Conservation (phyloP, 2,113 vertebrate genomes). For the Bathybates hornii region DNA sequence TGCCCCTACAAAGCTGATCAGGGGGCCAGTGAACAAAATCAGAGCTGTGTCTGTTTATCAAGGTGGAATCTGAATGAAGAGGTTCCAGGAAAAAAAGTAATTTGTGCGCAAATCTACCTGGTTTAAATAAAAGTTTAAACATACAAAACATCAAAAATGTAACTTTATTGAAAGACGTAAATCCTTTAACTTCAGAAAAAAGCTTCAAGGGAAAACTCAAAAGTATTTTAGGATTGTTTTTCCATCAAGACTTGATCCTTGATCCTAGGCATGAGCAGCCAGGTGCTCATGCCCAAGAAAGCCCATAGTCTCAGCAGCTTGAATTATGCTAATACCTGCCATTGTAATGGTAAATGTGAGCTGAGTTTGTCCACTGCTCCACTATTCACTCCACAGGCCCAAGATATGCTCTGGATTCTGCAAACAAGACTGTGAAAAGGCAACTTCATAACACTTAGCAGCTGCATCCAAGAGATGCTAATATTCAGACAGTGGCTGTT, state of each 20-base stretch:
- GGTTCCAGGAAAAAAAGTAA: not conserved
- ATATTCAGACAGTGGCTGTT: constrained; percentile 72
- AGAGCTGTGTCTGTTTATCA: not conserved
- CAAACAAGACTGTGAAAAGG: constrained; percentile 71
- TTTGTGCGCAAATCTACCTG: not conserved
- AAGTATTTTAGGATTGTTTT: not conserved
- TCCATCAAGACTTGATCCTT: constrained; percentile 26
- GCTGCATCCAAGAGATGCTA: constrained; percentile 85
- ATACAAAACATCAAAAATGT: not conserved
- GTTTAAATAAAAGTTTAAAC: not conserved
- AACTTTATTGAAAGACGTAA: not conserved
- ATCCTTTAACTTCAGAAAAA: not conserved
- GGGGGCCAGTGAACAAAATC: not conserved
- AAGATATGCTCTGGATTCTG: constrained; percentile 72
- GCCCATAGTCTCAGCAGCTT: constrained; percentile 52
- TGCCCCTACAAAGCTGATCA: not conserved
- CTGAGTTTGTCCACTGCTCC: constrained; percentile 63
- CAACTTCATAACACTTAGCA: constrained; percentile 54
- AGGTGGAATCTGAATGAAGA: not conserved
- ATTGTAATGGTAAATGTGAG: constrained; percentile 86
- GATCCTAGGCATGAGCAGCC: constrained; percentile 39
- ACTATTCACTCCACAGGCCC: constrained; percentile 68
- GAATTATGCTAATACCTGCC: constrained; percentile 77
- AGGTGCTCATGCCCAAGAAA: constrained; percentile 55
- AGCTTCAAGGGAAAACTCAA: not conserved